phyloP scores from a whole-genome alignment of 2,888 invertebrate species.

The Mesorhabditis belari region DNA sequence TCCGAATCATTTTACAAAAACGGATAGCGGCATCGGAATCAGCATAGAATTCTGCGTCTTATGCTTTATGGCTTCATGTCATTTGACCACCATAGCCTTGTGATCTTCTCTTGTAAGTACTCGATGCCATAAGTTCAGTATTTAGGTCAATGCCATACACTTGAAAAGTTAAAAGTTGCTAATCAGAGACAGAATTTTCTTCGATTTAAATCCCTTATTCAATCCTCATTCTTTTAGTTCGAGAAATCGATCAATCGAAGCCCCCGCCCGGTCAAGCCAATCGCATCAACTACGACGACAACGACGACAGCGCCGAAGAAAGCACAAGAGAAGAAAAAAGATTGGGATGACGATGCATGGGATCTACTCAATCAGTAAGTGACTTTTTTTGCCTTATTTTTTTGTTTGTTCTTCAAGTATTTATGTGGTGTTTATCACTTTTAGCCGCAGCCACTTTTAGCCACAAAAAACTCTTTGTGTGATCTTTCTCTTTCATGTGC shows the following conservation, averaged over 20 bases:
- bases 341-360: slow-evolving; percentile 51
- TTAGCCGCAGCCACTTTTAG: slow-evolving; percentile 12
- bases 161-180: no score
- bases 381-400: background rate
- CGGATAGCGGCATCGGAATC: no score
- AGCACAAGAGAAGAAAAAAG: slow-evolving; percentile 13
- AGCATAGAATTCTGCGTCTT: no score
- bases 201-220: slow-evolving; percentile 1
- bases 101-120: no score
- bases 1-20: no score
- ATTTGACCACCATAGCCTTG: no score
- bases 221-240: background rate
- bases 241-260: background rate
- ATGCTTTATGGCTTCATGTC: no score
- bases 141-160: no score
- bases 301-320: slow-evolving; percentile 8
- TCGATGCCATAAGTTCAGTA: no score
- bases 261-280: background rate
- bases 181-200: background rate
- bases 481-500: no score
- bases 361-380: slow-evolving; percentile 44
- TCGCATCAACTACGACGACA: no score
- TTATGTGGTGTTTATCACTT: slow-evolving; percentile 6
- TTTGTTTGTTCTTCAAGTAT: slow-evolving; percentile 5
- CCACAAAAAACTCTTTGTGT: slow-evolving; percentile 15